These are phyloP conservation scores for Lordiphosa fenestrarum DNA, from an alignment of 2,888 invertebrate species.

Conservation along the genomic window DNA sequence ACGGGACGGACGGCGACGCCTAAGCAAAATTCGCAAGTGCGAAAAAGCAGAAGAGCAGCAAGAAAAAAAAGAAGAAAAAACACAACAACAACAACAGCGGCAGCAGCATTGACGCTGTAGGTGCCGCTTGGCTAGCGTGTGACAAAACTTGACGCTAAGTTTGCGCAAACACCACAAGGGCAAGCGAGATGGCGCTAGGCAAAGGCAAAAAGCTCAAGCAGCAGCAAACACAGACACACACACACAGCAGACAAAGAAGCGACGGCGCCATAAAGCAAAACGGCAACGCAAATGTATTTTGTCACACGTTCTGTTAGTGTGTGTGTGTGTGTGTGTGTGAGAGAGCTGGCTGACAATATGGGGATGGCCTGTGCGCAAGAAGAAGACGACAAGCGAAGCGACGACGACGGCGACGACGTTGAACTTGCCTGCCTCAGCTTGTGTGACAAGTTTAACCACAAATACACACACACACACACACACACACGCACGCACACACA, in stretches of 20 bases:
- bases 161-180: slow-evolving; percentile 58
- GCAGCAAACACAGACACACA: slow-evolving; percentile 43
- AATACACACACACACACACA: slow-evolving; percentile 42
- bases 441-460: slow-evolving; percentile 78
- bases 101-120: slow-evolving; percentile 22
- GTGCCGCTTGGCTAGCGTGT: slow-evolving; percentile 53
- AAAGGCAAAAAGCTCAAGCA: slow-evolving; percentile 58
- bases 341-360: slow-evolving; percentile 61
- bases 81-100: slow-evolving; percentile 2
- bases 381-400: slow-evolving; percentile 63
- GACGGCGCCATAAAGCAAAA: slow-evolving; percentile 67
- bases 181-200: slow-evolving; percentile 50
- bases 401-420: slow-evolving; percentile 37
- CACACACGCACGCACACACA: no score
- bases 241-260: slow-evolving; percentile 51
- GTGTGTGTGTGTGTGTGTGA: slow-evolving; percentile 31
- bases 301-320: slow-evolving; percentile 57
- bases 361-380: slow-evolving; percentile 52
- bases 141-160: slow-evolving; percentile 74
- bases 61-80: slow-evolving; percentile 21
- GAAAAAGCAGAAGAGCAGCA: slow-evolving; percentile 57
- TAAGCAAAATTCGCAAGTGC: slow-evolving; percentile 58
- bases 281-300: slow-evolving; percentile 73
- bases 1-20: slow-evolving; percentile 18
- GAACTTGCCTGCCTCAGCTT: slow-evolving; percentile 57